Conservation (phyloP, 2,888 invertebrate species). For the Podabrus alpinus region DNA sequence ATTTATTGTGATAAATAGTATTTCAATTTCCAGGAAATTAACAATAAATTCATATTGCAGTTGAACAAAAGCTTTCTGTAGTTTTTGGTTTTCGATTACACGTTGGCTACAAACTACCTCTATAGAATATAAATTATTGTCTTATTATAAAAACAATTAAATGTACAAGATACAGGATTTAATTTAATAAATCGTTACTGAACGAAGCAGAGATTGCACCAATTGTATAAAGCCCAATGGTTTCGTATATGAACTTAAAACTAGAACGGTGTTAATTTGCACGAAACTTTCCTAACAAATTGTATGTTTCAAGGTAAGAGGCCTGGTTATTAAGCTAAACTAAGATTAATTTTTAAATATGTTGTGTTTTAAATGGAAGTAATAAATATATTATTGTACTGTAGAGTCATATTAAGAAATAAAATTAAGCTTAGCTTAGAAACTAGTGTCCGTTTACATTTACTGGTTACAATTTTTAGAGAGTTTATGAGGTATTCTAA, state of each 20-base stretch:
- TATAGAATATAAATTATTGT: background rate
- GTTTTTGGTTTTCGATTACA: too few species aligned
- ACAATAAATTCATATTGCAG: too few species aligned
- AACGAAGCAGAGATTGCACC: background rate
- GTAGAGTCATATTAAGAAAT: too few species aligned
- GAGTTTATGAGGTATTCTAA: too few species aligned
- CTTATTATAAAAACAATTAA: background rate
- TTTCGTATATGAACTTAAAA: background rate
- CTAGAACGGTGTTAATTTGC: background rate
- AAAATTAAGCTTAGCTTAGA: too few species aligned
- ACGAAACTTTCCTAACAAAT: background rate
- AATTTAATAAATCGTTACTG: background rate
- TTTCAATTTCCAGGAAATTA: too few species aligned
- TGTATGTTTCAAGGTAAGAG: background rate
- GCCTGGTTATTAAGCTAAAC: too few species aligned
- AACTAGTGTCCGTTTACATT: too few species aligned
- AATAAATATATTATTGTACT: background rate
- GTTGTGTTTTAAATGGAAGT: background rate
- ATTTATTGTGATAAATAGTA: background rate
- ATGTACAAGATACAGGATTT: background rate
- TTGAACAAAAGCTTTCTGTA: too few species aligned
- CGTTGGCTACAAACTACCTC: background rate
- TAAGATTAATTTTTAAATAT: background rate
- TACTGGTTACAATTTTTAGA: too few species aligned
- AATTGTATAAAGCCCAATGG: background rate